Evolutionary conservation across 2,888 invertebrate species (phyloP).

Genomic region (Alsophila aescularia): DNA sequence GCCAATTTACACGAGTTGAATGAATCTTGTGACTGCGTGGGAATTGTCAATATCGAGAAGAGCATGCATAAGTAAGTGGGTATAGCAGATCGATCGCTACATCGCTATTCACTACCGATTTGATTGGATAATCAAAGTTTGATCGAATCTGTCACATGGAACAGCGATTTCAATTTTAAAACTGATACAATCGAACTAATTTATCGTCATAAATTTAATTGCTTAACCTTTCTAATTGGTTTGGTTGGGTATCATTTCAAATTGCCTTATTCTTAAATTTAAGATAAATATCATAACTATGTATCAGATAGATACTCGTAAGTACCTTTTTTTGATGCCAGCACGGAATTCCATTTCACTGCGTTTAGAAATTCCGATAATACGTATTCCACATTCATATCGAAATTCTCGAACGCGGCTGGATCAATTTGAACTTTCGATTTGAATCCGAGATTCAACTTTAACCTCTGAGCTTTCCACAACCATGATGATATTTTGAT

Average conservation of each 20-base stretch:
- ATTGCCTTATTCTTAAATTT: not conserved
- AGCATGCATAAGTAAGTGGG: conserved; percentile 15
- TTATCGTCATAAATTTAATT: not conserved
- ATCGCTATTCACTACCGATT: not conserved
- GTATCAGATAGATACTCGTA: not conserved
- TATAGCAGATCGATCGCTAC: conserved; percentile 17
- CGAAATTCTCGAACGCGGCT: conserved; percentile 11
- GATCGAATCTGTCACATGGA: not conserved
- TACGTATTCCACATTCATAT: conserved; percentile 10
- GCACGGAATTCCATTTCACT: conserved; percentile 10
- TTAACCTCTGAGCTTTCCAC: conserved; percentile 24
- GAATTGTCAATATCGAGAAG: conserved; percentile 8
- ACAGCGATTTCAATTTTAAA: too few relatives aligned
- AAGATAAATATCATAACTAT: not conserved
- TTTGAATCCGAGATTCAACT: conserved; percentile 37
- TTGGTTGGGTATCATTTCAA: not conserved
- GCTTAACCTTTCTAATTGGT: not conserved
- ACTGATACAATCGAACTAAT: too few relatives aligned
- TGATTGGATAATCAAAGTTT: not conserved
- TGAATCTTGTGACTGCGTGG: conserved; percentile 1
- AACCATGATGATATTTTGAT: conserved; percentile 57
- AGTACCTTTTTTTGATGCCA: conserved; percentile 4
- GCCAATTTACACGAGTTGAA: conserved; percentile 33
- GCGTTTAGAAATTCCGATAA: conserved; percentile 26
- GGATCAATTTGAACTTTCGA: conserved; percentile 37